Conservation (phyloP, 2,113 vertebrate genomes). For the Cheirogaleus medius region DNA sequence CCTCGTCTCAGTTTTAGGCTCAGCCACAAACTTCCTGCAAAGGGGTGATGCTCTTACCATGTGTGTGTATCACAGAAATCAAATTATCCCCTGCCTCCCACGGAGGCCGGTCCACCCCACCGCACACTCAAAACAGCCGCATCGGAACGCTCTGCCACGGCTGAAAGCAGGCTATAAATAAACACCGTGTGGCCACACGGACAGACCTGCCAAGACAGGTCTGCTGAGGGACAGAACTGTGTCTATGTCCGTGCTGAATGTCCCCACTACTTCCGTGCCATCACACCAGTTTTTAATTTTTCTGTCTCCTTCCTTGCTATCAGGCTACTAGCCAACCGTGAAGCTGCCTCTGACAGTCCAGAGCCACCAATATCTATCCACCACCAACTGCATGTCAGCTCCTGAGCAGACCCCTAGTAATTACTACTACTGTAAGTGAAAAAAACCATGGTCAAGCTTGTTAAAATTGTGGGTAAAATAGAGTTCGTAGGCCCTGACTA, state of each 20-base stretch:
- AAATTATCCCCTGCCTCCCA: neutral
- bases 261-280: neutral
- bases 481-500: neutral
- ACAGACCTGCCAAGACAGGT: neutral
- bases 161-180: neutral
- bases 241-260: neutral
- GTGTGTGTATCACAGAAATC: neutral
- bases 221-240: neutral
- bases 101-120: neutral
- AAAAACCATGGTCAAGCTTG: neutral
- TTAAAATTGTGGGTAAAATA: neutral
- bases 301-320: neutral
- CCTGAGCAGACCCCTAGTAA: neutral
- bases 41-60: neutral
- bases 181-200: rapidly evolving
- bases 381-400: neutral
- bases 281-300: neutral
- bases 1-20: neutral
- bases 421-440: neutral
- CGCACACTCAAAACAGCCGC: neutral
- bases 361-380: neutral
- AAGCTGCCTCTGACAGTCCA: neutral
- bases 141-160: neutral
- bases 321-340: neutral
- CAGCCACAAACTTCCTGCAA: conserved; percentile 25